These are phyloP conservation scores for Gephyroberyx darwinii DNA, from an alignment of 2,797 vertebrate species.

Conservation along the genomic window DNA sequence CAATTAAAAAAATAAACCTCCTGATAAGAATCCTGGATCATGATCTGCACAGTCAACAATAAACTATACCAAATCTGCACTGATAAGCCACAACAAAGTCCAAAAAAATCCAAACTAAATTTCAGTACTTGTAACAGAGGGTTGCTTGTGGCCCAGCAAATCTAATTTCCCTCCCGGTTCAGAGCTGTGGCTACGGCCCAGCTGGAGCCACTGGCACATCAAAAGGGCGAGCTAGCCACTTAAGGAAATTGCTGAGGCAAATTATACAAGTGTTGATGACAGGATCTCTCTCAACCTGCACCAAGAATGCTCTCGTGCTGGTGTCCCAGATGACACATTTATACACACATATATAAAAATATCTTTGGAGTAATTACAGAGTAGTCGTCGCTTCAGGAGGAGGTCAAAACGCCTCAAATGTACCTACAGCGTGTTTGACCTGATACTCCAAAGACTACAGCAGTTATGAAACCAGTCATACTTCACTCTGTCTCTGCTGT, in stretches of 20 bases:
- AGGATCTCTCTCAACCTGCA: slow-evolving; percentile 36
- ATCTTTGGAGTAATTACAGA: slow-evolving; percentile 42
- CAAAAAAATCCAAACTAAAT: slow-evolving; percentile 28
- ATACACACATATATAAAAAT: slow-evolving; percentile 4
- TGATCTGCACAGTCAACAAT: slow-evolving; percentile 49
- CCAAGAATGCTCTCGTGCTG: slow-evolving; percentile 5
- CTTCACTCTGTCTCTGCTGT: neutral
- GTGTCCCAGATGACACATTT: slow-evolving; percentile 20
- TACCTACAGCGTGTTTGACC: neutral
- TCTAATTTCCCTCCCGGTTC: slow-evolving; percentile 24
- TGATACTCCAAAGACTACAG: too few species aligned
- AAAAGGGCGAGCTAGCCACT: slow-evolving; percentile 57
- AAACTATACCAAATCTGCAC: slow-evolving; percentile 21
- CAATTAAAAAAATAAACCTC: slow-evolving; percentile 29
- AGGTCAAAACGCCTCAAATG: slow-evolving; percentile 6
- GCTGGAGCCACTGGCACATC: slow-evolving; percentile 54
- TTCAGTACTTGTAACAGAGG: slow-evolving; percentile 1
- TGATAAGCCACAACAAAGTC: slow-evolving; percentile 28
- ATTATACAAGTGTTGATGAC: slow-evolving; percentile 57
- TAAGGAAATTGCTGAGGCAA: slow-evolving; percentile 39
- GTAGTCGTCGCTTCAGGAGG: neutral
- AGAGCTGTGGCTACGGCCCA: slow-evolving; percentile 38
- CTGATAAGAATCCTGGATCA: slow-evolving; percentile 28
- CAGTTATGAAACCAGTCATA: neutral
- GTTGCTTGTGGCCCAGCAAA: slow-evolving; percentile 7